Conservation (phyloP, 1,140 invertebrate species). For the Trachymyrmex cornetzi region DNA sequence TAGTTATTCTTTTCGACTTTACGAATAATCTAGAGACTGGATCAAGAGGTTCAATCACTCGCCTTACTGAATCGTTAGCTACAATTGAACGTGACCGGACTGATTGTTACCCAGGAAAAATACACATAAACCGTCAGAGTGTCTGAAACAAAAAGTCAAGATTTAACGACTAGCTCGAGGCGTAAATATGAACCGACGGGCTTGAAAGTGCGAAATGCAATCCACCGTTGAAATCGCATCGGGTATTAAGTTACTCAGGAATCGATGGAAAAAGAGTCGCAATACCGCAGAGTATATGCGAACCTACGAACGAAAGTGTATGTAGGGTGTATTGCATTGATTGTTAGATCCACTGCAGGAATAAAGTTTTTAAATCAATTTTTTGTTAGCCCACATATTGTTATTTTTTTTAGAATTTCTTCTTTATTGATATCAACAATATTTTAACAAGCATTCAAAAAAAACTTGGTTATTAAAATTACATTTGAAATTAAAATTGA, state of each 20-base stretch:
- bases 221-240: slow-evolving; percentile 42
- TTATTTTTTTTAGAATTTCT: not conserved
- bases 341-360: not conserved
- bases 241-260: slow-evolving; percentile 48
- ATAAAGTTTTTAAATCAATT: not conserved
- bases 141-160: slow-evolving; percentile 38
- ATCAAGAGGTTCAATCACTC: slow-evolving; percentile 20
- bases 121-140: slow-evolving; percentile 21
- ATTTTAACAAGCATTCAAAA: not conserved
- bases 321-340: not conserved
- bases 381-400: not conserved
- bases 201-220: slow-evolving; percentile 52
- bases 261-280: slow-evolving; percentile 38
- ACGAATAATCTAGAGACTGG: slow-evolving; percentile 1
- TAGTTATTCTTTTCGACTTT: not conserved
- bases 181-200: slow-evolving; percentile 34
- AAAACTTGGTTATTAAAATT: not conserved
- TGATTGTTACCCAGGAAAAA: slow-evolving; percentile 33
- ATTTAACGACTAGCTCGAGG: slow-evolving; percentile 30
- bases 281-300: slow-evolving; percentile 1
- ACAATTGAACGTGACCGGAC: not conserved
- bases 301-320: not conserved
- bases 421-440: not conserved
- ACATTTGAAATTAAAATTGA: not conserved
- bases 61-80: slow-evolving; percentile 24